phyloP scores from a whole-genome alignment of 2,113 vertebrate species.

The Zosterops borbonicus region DNA sequence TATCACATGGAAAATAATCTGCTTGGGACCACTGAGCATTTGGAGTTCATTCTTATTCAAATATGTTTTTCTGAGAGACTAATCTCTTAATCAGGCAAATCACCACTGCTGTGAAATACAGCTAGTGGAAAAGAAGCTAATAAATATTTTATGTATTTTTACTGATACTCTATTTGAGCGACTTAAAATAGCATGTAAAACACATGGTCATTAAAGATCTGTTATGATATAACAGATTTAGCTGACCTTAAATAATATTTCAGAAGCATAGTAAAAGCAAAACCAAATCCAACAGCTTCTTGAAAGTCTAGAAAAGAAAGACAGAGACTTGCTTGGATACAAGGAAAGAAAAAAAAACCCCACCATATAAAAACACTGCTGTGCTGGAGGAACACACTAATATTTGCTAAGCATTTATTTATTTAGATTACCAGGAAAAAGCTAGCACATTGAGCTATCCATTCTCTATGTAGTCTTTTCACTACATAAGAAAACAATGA shows the following conservation, averaged over 20 bases:
- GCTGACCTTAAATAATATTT: background rate
- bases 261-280: background rate
- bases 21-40: constrained; percentile 40
- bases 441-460: background rate
- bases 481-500: background rate
- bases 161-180: background rate
- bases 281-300: background rate
- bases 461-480: background rate
- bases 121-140: constrained; percentile 19
- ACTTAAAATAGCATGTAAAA: constrained; percentile 44
- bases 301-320: background rate
- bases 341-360: background rate
- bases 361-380: background rate
- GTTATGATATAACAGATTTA: background rate
- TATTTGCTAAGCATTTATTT: background rate
- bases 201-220: background rate
- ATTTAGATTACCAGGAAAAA: background rate
- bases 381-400: background rate
- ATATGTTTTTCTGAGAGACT: constrained; percentile 37
- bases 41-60: constrained; percentile 48
- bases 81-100: constrained; percentile 68
- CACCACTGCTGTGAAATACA: constrained; percentile 28
- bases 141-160: constrained; percentile 49
- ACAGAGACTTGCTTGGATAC: background rate
- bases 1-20: constrained; percentile 46